These are phyloP conservation scores for Osmerus mordax DNA, from an alignment of 2,113 vertebrate genomes.

Conservation along the genomic window DNA sequence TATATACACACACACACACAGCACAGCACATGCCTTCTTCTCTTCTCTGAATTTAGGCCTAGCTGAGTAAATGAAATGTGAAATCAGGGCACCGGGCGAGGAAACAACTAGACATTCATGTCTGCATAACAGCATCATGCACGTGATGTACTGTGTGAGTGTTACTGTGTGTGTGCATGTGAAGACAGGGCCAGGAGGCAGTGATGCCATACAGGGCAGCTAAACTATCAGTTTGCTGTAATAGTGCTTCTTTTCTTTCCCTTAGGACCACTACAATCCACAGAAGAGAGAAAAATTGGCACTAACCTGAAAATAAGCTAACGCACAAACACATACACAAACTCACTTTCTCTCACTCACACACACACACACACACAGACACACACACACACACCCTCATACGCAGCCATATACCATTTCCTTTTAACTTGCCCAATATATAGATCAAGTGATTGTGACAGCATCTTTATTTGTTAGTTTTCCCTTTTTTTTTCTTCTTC, in stretches of 20 bases:
- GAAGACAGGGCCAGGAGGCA: background rate
- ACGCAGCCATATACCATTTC: conserved; percentile 33
- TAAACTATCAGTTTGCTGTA: conserved; percentile 6
- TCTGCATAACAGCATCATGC: background rate
- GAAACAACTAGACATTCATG: too few relatives aligned
- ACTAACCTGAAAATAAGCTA: conserved; percentile 32
- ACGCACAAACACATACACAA: background rate
- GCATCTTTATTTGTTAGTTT: conserved; percentile 27
- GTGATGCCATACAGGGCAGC: background rate
- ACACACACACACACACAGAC: conserved; percentile 8
- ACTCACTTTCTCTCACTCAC: background rate
- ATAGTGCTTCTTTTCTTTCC: conserved; percentile 25
- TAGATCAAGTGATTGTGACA: conserved; percentile 60
- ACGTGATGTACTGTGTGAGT: background rate
- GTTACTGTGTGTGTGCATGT: background rate
- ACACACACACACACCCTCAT: conserved; percentile 7
- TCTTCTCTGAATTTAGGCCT: too few relatives aligned
- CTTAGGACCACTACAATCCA: conserved; percentile 35
- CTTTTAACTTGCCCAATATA: conserved; percentile 53
- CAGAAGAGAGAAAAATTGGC: conserved; percentile 52
- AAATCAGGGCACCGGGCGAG: too few relatives aligned
- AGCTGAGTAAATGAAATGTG: too few relatives aligned
- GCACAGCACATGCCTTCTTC: too few relatives aligned
- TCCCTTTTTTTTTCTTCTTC: background rate
- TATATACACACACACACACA: too few relatives aligned